Evolutionary conservation across 2,797 vertebrate genomes (phyloP).

Genomic region (Bradypodion pumilum): DNA sequence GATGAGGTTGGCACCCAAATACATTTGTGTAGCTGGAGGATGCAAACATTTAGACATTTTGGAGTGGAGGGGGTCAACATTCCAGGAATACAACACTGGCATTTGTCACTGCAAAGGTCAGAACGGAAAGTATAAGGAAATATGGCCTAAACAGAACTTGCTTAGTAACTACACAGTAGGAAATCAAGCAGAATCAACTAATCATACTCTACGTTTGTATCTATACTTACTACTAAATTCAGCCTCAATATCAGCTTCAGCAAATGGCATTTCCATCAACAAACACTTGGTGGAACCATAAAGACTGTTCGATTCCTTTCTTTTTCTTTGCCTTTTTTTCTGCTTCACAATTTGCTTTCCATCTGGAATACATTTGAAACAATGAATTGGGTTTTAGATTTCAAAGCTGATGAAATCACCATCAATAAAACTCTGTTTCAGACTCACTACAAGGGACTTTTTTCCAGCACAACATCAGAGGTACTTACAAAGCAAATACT

Average conservation of each 20-base stretch:
- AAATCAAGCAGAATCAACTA: not conserved
- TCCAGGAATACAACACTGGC: not conserved
- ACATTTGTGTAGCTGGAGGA: not conserved
- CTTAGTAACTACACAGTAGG: not conserved
- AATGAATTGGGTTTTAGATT: conserved; percentile 37
- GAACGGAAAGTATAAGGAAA: not conserved
- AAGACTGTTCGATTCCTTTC: conserved; percentile 44
- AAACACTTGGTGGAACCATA: conserved; percentile 48
- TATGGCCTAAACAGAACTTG: not conserved
- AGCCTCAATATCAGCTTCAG: conserved; percentile 77
- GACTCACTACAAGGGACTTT: conserved; percentile 16
- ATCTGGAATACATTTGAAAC: conserved; percentile 61
- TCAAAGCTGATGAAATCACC: conserved; percentile 36
- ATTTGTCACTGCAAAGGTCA: conserved; percentile 4
- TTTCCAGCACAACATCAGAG: conserved; percentile 21
- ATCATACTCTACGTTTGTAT: not conserved
- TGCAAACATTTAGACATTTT: not conserved
- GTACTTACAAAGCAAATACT: conserved; percentile 1
- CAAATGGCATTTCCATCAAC: conserved; percentile 86
- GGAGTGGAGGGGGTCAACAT: not conserved
- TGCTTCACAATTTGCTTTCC: conserved; percentile 58
- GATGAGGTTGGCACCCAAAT: not conserved
- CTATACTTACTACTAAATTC: conserved; percentile 82
- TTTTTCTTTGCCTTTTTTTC: conserved; percentile 46
- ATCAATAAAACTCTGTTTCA: conserved; percentile 28